phyloP scores from a whole-genome alignment of 2,113 vertebrate species.

The Strix uralensis region DNA sequence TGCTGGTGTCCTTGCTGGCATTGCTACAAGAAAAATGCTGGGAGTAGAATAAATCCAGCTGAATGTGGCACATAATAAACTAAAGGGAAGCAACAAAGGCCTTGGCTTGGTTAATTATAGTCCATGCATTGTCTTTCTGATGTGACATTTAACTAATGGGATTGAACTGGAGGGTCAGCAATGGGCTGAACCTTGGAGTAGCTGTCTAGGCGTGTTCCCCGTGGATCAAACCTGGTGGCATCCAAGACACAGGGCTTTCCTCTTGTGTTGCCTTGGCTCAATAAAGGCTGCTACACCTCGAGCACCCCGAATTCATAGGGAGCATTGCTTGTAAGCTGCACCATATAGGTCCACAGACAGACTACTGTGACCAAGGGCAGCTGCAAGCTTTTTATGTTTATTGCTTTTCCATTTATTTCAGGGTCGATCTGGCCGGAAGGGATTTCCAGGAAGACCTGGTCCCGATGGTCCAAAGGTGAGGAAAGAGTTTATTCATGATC shows the following conservation, averaged over 20 bases:
- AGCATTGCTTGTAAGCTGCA: neutral
- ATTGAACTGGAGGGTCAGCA: neutral
- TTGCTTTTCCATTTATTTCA: constrained; percentile 70
- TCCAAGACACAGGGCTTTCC: neutral
- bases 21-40: neutral
- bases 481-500: neutral
- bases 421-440: constrained; percentile 87
- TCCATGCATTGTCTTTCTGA: neutral
- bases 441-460: constrained; percentile 88
- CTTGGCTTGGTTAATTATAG: neutral
- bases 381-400: neutral
- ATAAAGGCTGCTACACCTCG: neutral
- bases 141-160: neutral
- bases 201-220: neutral
- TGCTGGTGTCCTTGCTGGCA: neutral
- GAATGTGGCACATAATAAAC: neutral
- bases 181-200: neutral
- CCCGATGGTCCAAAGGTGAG: constrained; percentile 89
- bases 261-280: neutral
- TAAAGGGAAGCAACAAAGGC: neutral
- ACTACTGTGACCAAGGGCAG: neutral
- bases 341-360: neutral
- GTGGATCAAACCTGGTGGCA: neutral
- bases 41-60: neutral
- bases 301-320: neutral